These are phyloP conservation scores for Strongylocentrotus purpuratus DNA, from an alignment of 35 echinoderm and acorn worm species.

Conservation along the genomic window DNA sequence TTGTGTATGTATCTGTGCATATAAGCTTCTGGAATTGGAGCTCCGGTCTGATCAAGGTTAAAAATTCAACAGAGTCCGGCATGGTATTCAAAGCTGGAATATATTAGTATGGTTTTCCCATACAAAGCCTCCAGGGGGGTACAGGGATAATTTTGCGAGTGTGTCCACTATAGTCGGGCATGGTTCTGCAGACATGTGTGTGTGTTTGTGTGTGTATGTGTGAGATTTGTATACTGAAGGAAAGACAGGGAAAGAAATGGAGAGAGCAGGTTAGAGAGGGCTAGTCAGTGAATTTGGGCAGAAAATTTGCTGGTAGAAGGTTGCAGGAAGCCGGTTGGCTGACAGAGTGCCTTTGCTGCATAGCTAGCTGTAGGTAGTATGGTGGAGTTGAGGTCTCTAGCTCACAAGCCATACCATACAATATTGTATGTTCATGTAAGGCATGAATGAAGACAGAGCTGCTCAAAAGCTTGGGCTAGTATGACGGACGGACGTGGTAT, in stretches of 20 bases:
- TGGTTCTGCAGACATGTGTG: not conserved
- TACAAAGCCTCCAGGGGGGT: not conserved
- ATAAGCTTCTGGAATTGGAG: no score
- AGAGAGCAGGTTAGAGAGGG: not conserved
- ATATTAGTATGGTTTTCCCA: conserved; percentile 5
- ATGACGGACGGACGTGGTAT: not conserved
- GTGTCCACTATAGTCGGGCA: not conserved
- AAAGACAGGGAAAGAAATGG: not conserved
- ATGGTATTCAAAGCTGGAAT: not conserved
- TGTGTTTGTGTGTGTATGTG: not conserved
- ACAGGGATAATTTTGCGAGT: not conserved
- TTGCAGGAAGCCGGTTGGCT: not conserved
- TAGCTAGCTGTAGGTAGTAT: not conserved
- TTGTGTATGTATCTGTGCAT: not conserved
- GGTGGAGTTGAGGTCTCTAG: not conserved
- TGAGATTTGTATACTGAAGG: not conserved
- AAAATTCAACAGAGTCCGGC: not conserved
- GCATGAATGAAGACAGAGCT: not conserved
- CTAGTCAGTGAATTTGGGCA: not conserved
- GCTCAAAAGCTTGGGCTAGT: not conserved
- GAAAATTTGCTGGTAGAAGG: not conserved
- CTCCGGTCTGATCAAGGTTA: not conserved
- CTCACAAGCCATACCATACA: not conserved
- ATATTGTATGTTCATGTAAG: not conserved
- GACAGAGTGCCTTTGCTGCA: no score